A percentile compares a stretch with the other conserved stretches of the same genome.
phyloP scores from a whole-genome alignment of 2,113 vertebrate genomes.

The Pangasianodon hypophthalmus region DNA sequence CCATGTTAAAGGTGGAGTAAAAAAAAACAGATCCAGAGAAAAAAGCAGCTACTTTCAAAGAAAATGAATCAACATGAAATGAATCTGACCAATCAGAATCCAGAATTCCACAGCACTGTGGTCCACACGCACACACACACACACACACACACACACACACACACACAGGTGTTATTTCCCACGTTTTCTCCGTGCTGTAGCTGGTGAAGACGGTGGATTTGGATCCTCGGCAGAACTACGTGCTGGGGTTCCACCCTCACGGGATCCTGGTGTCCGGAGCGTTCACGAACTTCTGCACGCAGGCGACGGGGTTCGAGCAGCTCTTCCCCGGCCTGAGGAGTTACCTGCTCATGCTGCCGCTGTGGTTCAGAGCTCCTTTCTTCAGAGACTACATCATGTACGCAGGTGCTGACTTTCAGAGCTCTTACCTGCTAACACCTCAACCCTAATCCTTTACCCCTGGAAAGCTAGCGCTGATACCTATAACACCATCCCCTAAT shows the following conservation, averaged over 20 bases:
- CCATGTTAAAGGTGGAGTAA: not conserved
- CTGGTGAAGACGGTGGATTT: constrained; percentile 87
- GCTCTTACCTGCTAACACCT: not conserved
- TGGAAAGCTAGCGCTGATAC: not conserved
- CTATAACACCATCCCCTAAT: not conserved
- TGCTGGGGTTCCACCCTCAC: constrained; percentile 90
- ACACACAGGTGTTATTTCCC: not conserved
- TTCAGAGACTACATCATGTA: constrained; percentile 89
- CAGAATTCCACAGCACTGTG: not conserved
- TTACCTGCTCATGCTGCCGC: constrained; percentile 83
- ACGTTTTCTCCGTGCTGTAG: constrained; percentile 65
- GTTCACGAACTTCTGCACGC: constrained; percentile 87
- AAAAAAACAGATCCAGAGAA: not conserved
- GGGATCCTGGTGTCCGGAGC: constrained; percentile 85
- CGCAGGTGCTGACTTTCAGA: constrained; percentile 72
- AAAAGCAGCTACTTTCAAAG: not conserved
- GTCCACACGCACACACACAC: not conserved
- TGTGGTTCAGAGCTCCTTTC: constrained; percentile 89
- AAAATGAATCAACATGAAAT: not conserved
- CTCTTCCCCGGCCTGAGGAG: constrained; percentile 82
- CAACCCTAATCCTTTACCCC: not conserved
- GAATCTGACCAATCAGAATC: not conserved
- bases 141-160: constrained; percentile 17
- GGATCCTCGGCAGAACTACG: constrained; percentile 85
- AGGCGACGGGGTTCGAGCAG: constrained; percentile 77